A percentile compares a stretch with the other conserved stretches of the same genome.
These are phyloP conservation scores for Tiliacea citrago DNA, from an alignment of 2,888 invertebrate species.

Conservation along the genomic window DNA sequence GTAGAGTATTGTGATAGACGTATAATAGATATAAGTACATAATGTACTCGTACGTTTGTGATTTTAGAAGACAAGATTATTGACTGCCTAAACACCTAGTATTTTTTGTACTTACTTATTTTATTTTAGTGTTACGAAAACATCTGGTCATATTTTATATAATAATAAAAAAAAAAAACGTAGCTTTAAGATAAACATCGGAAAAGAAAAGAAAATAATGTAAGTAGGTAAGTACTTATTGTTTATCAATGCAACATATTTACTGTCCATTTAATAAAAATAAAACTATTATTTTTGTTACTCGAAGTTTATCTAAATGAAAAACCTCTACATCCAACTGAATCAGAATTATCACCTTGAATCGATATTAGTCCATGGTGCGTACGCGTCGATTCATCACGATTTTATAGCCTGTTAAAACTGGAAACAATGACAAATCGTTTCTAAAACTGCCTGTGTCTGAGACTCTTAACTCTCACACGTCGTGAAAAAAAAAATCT, in stretches of 20 bases:
- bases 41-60: not conserved
- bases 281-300: not conserved
- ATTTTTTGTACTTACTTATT: constrained; percentile 33
- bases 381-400: constrained; percentile 15
- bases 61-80: constrained; percentile 2
- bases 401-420: constrained; percentile 23
- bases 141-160: constrained; percentile 7
- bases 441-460: constrained; percentile 20
- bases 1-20: constrained; percentile 8
- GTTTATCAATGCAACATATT: not conserved
- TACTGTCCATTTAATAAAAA: constrained; percentile 12
- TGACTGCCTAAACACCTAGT: not conserved
- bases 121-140: not conserved
- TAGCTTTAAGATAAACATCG: not conserved
- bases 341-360: constrained; percentile 40
- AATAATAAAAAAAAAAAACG: too few relatives aligned
- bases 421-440: constrained; percentile 10
- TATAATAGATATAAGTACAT: constrained; percentile 20
- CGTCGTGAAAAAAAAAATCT: too few relatives aligned
- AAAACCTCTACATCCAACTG: constrained; percentile 1
- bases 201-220: too few relatives aligned
- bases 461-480: not conserved
- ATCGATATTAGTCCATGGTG: constrained; percentile 15
- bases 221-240: too few relatives aligned
- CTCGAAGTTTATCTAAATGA: not conserved